Base-by-base conservation (phyloP, 2,113 vertebrate genomes). In the Lepidothrix coronata region DNA sequence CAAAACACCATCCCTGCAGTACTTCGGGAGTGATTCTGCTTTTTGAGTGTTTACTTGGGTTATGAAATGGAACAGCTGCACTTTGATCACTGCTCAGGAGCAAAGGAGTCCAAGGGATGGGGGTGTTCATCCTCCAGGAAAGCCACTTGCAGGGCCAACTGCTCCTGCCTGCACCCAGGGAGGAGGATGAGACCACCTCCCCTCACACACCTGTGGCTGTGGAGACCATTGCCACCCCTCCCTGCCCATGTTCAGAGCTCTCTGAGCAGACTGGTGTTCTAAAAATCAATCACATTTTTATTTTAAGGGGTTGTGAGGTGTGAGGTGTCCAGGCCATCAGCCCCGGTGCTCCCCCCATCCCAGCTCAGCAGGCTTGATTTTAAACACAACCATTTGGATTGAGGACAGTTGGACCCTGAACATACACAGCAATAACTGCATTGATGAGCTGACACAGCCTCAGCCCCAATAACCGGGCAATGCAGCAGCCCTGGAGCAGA, bases 311-410 rank as follows among this genome's bases (percentile, higher is more conserved):
- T 4, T 44, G 30, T 2, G 9, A 31, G 7, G 33, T 3, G 17
- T 43, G 43, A 1, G 4, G 33, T 11, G 30, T 57, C 57, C 49
- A 13, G 24, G 17, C 78, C 59, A 44, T 46, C 48, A 51, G 33
- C n/a, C 4, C 1, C 5, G 27, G 11, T 2, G 9, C 6, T 10
- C 62, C 35, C 51, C 51, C 39, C 25, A 9, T 1, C 28, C 49
- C 31, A 11, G 48, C 43, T 35, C 18, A 15, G 12, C 55, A 27
- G 33, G 63, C 19, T 77, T 43, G 8, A 6, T 33, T 73, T 61
- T 14, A n/a, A 61, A 28, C 5, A 5, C 51, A 65, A 0, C 31
- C 37, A 0, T 23, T 27, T 0, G 0, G 18, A 7, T 0, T 12
- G 33, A 43, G 13, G 65, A 43, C 39, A 25, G 43, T 3, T 27